phyloP scores from a whole-genome alignment of 2,888 invertebrate genomes.

The Drosophila kanekoi region DNA sequence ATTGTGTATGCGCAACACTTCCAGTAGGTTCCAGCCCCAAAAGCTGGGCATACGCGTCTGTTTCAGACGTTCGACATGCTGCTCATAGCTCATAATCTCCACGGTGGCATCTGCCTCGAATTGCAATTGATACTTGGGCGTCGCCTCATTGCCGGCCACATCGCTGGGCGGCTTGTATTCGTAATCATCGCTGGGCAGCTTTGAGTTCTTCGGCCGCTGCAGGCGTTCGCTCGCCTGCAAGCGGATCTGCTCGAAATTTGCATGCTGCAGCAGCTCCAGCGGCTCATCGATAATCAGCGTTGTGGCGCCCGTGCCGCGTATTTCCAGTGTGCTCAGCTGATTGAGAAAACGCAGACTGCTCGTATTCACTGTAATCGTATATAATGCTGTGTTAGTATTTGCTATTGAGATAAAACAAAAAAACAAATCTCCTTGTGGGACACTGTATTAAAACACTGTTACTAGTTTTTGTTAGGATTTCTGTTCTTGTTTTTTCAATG shows the following conservation, averaged over 20 bases:
- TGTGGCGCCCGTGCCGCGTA: constrained; percentile 86
- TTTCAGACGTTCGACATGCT: constrained; percentile 87
- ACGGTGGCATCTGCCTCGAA: constrained; percentile 60
- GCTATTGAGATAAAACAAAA: too few species aligned
- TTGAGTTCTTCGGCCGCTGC: constrained; percentile 78
- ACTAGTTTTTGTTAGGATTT: too few species aligned
- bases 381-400: not conserved
- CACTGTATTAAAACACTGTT: too few species aligned
- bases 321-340: constrained; percentile 87
- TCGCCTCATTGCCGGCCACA: constrained; percentile 51
- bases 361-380: constrained; percentile 74
- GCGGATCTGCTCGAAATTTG: constrained; percentile 86
- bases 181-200: constrained; percentile 83
- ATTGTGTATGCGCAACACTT: constrained; percentile 87
- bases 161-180: constrained; percentile 84
- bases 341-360: constrained; percentile 81
- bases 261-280: constrained; percentile 85
- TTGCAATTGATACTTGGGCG: constrained; percentile 59
- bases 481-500: too few species aligned
- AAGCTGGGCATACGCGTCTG: constrained; percentile 84
- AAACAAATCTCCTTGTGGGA: too few species aligned
- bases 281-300: constrained; percentile 86
- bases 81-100: constrained; percentile 88
- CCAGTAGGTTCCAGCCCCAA: constrained; percentile 85
- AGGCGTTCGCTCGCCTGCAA: constrained; percentile 84